phyloP scores from a whole-genome alignment of 2,888 invertebrate genomes.

The Eupeodes latifasciatus region DNA sequence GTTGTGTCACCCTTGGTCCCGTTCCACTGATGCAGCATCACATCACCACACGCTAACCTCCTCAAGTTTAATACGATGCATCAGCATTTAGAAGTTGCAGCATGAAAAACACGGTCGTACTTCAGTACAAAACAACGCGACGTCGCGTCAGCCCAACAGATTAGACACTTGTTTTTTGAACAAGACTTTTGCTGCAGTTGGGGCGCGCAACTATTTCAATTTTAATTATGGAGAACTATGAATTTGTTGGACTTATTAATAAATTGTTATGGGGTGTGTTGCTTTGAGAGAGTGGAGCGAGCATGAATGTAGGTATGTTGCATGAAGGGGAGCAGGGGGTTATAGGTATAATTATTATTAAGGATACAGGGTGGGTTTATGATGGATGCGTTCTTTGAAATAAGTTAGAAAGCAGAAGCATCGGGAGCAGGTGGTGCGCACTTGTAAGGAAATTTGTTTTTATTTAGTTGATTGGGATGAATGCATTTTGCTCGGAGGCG shows the following conservation, averaged over 20 bases:
- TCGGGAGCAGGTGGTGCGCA: conserved; percentile 71
- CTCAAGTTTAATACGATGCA: conserved; percentile 15
- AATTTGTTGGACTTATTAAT: conserved; percentile 73
- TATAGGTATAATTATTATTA: conserved; percentile 70
- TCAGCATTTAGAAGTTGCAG: conserved; percentile 33
- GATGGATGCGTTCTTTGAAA: conserved; percentile 75
- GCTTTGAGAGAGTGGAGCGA: not conserved
- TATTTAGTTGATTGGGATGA: conserved; percentile 26
- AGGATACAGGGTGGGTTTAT: conserved; percentile 66
- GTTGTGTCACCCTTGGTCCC: conserved; percentile 64
- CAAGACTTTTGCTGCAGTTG: not conserved
- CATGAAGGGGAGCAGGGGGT: conserved; percentile 39
- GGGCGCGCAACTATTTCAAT: conserved; percentile 67
- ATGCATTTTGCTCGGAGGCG: conserved; percentile 48
- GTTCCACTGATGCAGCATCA: not conserved
- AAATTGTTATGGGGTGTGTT: conserved; percentile 65
- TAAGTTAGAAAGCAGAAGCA: conserved; percentile 60
- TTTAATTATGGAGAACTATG: conserved; percentile 74
- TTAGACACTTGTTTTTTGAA: conserved; percentile 71
- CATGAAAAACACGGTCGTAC: not conserved
- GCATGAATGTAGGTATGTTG: not conserved
- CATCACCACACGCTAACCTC: not conserved
- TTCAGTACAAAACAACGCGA: not conserved
- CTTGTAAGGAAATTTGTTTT: conserved; percentile 44
- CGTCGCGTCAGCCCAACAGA: conserved; percentile 56